phyloP scores from a whole-genome alignment of 1,140 invertebrate species.

The Dendroctonus valens region DNA sequence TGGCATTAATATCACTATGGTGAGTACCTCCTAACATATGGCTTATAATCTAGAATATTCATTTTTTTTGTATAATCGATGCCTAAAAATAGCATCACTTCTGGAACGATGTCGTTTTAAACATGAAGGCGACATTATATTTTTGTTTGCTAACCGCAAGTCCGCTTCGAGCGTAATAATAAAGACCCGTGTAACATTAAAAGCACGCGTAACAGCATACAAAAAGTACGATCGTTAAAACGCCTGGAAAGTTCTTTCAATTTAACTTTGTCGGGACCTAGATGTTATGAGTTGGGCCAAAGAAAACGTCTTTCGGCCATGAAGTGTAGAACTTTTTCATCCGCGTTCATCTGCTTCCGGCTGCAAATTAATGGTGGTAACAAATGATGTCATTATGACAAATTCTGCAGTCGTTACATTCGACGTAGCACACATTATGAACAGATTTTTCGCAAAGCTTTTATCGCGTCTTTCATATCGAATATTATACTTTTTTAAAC shows the following conservation, averaged over 20 bases:
- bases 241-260: conserved; percentile 17
- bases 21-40: conserved; percentile 47
- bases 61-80: too few relatives aligned
- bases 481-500: too few relatives aligned
- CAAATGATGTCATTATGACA: conserved; percentile 19
- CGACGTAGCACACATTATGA: background rate
- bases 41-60: background rate
- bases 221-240: conserved; percentile 17
- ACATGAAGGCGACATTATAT: too few relatives aligned
- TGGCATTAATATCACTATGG: conserved; percentile 95
- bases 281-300: conserved; percentile 15
- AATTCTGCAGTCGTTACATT: conserved; percentile 3
- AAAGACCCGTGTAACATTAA: background rate
- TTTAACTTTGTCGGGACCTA: conserved; percentile 19
- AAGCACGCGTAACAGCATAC: conserved; percentile 12
- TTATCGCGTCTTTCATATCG: too few relatives aligned
- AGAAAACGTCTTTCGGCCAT: conserved; percentile 3
- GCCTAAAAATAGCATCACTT: too few relatives aligned
- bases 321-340: conserved; percentile 8
- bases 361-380: conserved; percentile 12
- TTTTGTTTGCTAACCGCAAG: background rate
- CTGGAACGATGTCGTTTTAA: too few relatives aligned
- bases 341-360: conserved; percentile 6
- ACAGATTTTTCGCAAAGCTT: too few relatives aligned
- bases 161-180: background rate